These are phyloP conservation scores for Pelochelys cantorii DNA, from an alignment of 2,797 vertebrate genomes.

Conservation along the genomic window DNA sequence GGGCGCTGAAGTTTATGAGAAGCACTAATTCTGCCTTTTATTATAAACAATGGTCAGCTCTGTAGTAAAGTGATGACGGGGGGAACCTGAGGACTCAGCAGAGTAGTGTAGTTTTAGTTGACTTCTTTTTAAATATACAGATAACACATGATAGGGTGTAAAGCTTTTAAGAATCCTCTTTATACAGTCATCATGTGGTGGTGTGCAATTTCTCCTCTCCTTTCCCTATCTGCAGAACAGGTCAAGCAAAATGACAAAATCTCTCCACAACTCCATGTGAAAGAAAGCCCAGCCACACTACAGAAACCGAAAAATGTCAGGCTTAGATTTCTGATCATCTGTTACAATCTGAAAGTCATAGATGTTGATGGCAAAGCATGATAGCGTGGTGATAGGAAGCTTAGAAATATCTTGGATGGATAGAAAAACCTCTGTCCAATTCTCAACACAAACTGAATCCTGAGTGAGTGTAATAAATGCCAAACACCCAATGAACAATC, in stretches of 20 bases:
- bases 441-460: background rate
- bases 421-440: background rate
- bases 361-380: conserved; percentile 68
- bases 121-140: background rate
- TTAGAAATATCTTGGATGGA: background rate
- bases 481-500: background rate
- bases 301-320: conserved; percentile 69
- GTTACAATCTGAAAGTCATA: conserved; percentile 73
- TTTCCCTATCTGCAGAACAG: conserved; percentile 42
- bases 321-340: conserved; percentile 72
- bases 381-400: background rate
- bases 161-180: background rate
- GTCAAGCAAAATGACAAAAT: conserved; percentile 77
- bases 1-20: conserved; percentile 29
- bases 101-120: background rate
- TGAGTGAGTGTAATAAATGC: background rate
- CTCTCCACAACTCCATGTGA: conserved; percentile 75
- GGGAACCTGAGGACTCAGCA: background rate
- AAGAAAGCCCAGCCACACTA: conserved; percentile 69
- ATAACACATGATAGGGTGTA: background rate
- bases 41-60: conserved; percentile 29
- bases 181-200: background rate
- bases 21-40: conserved; percentile 42
- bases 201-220: background rate
- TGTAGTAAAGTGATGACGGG: background rate